phyloP scores from a whole-genome alignment of 1,140 invertebrate genomes.

The Arion vulgaris region DNA sequence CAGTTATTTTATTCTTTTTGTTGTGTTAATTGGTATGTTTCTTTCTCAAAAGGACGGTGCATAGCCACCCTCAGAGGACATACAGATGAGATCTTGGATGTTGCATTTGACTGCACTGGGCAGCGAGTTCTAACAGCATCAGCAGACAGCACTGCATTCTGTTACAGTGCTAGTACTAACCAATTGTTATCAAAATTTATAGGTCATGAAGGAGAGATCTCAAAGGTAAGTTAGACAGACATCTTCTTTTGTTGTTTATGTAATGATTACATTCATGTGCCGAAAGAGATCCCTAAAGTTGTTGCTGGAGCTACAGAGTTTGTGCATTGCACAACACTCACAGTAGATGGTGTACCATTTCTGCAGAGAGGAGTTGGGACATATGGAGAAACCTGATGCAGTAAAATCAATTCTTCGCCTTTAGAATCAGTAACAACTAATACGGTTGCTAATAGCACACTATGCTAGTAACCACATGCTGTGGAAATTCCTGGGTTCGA shows the following conservation, averaged over 20 bases:
- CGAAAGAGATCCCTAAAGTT: too few relatives aligned
- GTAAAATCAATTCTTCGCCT: too few relatives aligned
- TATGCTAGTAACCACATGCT: too few relatives aligned
- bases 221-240: constrained; percentile 76
- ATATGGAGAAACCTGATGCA: too few relatives aligned
- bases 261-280: too few relatives aligned
- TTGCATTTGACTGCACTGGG: constrained; percentile 82
- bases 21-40: not conserved
- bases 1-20: not conserved
- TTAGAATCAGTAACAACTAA: too few relatives aligned
- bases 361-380: too few relatives aligned
- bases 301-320: too few relatives aligned
- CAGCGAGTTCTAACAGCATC: constrained; percentile 81
- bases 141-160: constrained; percentile 80
- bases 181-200: constrained; percentile 78
- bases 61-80: constrained; percentile 79
- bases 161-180: constrained; percentile 79
- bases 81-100: constrained; percentile 84
- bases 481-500: too few relatives aligned
- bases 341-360: too few relatives aligned
- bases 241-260: not conserved
- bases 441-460: too few relatives aligned
- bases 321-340: too few relatives aligned
- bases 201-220: constrained; percentile 84
- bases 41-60: constrained; percentile 70